Base-by-base conservation (phyloP, 2,888 invertebrate species). In the Cybosia mesomella region DNA sequence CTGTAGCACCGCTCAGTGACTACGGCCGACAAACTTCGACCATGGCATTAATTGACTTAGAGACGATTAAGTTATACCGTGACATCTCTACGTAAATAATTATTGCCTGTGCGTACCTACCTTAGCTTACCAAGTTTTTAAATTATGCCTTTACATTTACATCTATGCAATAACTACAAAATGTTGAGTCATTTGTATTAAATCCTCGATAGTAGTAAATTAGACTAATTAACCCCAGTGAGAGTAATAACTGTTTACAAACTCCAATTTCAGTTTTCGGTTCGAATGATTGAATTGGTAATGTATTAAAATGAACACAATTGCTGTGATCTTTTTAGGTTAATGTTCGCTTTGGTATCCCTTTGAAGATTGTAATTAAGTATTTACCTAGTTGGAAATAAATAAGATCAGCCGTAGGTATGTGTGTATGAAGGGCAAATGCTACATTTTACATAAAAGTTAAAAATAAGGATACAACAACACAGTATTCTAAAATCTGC, bases 201-300 rank as follows among this genome's bases (percentile, higher is more conserved):
- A 78, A 73, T 77, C 77, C 77, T 75, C 75, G 79, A 82, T 80
- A 80, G 77, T 83, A 82, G 75, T 85, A 87, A 85, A 87, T 87
- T 83, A 83, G 81, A 68, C 73, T 86, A 87, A 88, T 88, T 86
- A 84, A 80, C 83, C 83, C 84, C 80, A 70, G 76, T 65, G 85
- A 81, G 86, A 83, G 84, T 83, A 86, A 87, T 87, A 84, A 86
- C 83, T 87, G 86, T 88, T 86, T 86, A 85, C 87, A 64, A 85
- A 85, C 83, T 82, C 77, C 76, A 79, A 85, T 84, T 80, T 83
- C 77, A 85, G 78, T 75, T 76, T 80, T 81, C 70, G 75, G 73
- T 75, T 73, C 76, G 75, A 81, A 82, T 82, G 80, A 85, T 86
- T 83, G 75, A 83, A 81, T 82, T 69, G 72, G 74, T 77, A 70